Evolutionary conservation across 2,888 invertebrate species (phyloP).

Genomic region (Drosophila recens): DNA sequence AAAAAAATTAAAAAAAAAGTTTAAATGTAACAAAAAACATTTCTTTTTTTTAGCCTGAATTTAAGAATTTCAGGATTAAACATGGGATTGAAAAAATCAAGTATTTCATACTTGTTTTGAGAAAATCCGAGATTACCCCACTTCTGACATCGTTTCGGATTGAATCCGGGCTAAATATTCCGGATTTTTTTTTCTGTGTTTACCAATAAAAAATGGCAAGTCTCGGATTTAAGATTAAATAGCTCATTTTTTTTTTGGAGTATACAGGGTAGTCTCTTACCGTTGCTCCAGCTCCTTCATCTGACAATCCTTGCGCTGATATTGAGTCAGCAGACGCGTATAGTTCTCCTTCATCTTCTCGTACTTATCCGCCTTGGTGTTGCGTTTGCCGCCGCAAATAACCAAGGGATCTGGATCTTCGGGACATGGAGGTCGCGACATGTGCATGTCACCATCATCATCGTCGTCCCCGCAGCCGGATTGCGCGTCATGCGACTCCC

Average conservation of each 20-base stretch:
- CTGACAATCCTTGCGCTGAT: constrained; percentile 81
- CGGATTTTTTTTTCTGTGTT: too few species aligned
- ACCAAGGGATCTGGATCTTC: constrained; percentile 73
- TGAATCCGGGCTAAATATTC: too few species aligned
- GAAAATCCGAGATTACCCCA: too few species aligned
- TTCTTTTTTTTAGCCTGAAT: too few species aligned
- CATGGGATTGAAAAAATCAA: too few species aligned
- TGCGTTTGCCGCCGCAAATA: constrained; percentile 69
- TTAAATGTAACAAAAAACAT: too few species aligned
- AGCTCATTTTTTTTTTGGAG: background rate
- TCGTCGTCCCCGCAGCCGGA: constrained; percentile 24
- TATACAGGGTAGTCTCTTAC: constrained; percentile 36
- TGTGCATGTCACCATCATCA: constrained; percentile 28
- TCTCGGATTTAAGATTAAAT: background rate
- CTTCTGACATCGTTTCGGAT: too few species aligned
- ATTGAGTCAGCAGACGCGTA: constrained; percentile 78
- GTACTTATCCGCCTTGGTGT: constrained; percentile 73
- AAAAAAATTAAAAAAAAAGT: too few species aligned
- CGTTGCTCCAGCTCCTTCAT: constrained; percentile 80
- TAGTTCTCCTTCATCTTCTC: constrained; percentile 83
- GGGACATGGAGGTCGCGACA: constrained; percentile 44
- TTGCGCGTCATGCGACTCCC: constrained; percentile 45
- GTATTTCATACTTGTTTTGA: too few species aligned
- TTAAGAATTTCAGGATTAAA: too few species aligned
- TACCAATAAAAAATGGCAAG: too few species aligned